Evolutionary conservation across 2,113 vertebrate species (phyloP).

Genomic region (Callorhinus ursinus): DNA sequence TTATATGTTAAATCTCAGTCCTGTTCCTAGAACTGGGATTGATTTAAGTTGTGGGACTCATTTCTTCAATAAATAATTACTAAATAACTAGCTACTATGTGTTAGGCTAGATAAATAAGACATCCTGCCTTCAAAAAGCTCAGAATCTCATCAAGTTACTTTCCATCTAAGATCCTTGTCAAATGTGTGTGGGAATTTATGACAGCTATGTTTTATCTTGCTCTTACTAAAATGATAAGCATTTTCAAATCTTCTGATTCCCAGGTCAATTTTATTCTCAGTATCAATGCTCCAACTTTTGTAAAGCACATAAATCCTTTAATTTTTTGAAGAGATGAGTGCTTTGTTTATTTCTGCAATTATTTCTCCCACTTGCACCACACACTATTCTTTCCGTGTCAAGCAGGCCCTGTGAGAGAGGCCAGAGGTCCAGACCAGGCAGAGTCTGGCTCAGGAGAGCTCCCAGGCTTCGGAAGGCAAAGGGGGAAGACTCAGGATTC

Average conservation of each 20-base stretch:
- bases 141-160: not conserved
- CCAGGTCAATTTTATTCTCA: not conserved
- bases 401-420: not conserved
- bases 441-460: not conserved
- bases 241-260: not conserved
- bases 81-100: not conserved
- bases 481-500: rapidly evolving
- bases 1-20: not conserved
- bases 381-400: not conserved
- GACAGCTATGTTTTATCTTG: not conserved
- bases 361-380: not conserved
- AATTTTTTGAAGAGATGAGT: not conserved
- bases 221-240: not conserved
- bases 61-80: not conserved
- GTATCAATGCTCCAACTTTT: not conserved
- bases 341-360: not conserved
- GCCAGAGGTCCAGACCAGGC: not conserved
- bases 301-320: not conserved
- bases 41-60: not conserved
- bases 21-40: not conserved
- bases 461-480: not conserved
- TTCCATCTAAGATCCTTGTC: not conserved
- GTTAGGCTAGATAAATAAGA: not conserved
- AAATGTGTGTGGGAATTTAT: not conserved
- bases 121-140: not conserved